Evolutionary conservation across 2,888 invertebrate genomes (phyloP), one percentile per base, ranked within the genome.

Genomic region (Embidobia sp.): DNA sequence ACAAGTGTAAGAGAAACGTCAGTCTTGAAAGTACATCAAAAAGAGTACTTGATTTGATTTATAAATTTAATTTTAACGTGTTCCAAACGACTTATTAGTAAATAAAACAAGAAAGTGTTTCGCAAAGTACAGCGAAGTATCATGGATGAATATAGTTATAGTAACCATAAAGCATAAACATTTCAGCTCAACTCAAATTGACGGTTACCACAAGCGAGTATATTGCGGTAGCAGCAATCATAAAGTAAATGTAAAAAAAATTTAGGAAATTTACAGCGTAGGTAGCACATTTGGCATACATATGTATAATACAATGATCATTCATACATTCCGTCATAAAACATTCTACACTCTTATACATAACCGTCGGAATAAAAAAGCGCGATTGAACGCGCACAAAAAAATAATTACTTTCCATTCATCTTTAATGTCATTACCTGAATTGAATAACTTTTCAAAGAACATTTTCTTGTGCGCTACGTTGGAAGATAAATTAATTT

Each of bases 101-200:
- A 22, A 22, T 22, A 22, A 22, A 22, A 22, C 22, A 6, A 22
- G 6, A 6, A 22, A 22, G 22, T 22, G 3, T 22, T 6, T 4
- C 22, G 6, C 22, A 22, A 22, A 22, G 22, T 22, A 22, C 6
- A 22, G 6, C 3, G 6, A 3, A 6, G 6, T 22, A 22, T 57
- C 48, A 57, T 44, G 48, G 40, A 59, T 51, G 59, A 69, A 51
- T 59, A 69, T 59, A 42, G 49, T 59, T 59, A 49, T 49, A 27
- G 61, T 53, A 51, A 61, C 51, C 61, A 51, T 61, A 53, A 59
- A 63, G 48, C 55, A 63, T 55, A 72, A 72, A 72, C 63, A 63
- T 72, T 63, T 63, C 63, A 72, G 51, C 51, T 61, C 70, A 55
- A 72, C 53, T 72, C 59, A 55, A 72, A 72, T 72, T 72, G 63